Base-by-base conservation (phyloP, 2,113 vertebrate species). In the Rhinopomastus cyanomelas region DNA sequence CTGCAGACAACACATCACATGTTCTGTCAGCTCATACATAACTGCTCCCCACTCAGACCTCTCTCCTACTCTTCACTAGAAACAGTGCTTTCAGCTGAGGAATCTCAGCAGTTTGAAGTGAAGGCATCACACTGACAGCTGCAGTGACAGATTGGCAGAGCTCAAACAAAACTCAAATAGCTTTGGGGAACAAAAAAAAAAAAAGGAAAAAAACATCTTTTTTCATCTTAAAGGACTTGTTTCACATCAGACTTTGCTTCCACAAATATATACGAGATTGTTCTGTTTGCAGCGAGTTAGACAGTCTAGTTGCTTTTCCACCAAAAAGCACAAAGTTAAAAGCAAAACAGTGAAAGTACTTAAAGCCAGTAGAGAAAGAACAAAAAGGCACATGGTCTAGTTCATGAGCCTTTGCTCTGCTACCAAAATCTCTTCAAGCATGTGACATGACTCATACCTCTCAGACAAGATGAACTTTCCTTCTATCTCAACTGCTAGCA, bases 51-150 rank as follows among this genome's bases (percentile, higher is more conserved):
- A 57, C 44, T 25, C 12, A 56, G 44, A 64, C 83, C 42, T 75
- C 86, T 73, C 26, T 85, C 57, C n/a, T 81, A 56, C 46, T 36
- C 81, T 78, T 90, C 74, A 91, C 66, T 59, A 14, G 55, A 87
- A 87, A 78, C 64, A 68, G 21, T 5, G 49, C 65, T 85, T 94
- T 90, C 81, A 90, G 74, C 81, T 83, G 91, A 87, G 55, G 60
- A 68, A 51, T 79, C 76, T 67, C 77, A 69, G 49, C 36, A 48
- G 83, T 86, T 84, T 85, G 78, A 74, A 91, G 93, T 62, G 85
- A 89, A 92, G 62, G 30, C 85, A 94, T 71, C 68, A 75, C 36
- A 32, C 69, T 89, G 92, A 89, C 91, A 96, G 93, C 81, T 95
- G 89, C 85, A 90, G 59, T 78, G 89, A 91, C 91, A 95, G 92